A percentile compares a stretch with the other conserved stretches of the same genome.
These are phyloP conservation scores for Parazoanthus darwini DNA, from an alignment of 92 coral and sea anemone species.

Conservation along the genomic window DNA sequence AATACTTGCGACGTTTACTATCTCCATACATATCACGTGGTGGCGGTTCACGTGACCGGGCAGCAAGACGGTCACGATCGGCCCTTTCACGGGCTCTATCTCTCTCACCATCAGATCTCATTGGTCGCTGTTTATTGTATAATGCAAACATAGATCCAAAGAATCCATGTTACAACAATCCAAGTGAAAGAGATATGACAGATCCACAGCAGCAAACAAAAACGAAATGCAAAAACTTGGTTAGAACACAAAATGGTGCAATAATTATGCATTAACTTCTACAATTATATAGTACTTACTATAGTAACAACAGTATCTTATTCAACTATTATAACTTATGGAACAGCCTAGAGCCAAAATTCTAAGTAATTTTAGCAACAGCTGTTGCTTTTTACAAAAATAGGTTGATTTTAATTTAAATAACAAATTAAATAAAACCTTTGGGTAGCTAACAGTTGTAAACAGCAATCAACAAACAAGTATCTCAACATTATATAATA, in stretches of 20 bases:
- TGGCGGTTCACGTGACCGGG: conserved; percentile 85
- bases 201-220: conserved; percentile 64
- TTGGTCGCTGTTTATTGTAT: conserved; percentile 72
- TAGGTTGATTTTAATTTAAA: no score
- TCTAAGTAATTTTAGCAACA: no score
- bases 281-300: neutral
- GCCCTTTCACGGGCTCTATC: conserved; percentile 89
- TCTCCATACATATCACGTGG: conserved; percentile 79
- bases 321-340: no score
- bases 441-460: no score
- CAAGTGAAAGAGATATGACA: conserved; percentile 19
- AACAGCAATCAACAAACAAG: no score
- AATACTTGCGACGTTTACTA: conserved; percentile 79
- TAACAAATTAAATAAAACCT: no score
- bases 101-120: conserved; percentile 78
- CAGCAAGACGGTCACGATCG: conserved; percentile 92
- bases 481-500: no score
- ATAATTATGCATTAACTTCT: neutral
- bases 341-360: no score
- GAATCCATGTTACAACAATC: conserved; percentile 53
- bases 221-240: conserved; percentile 66
- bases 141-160: conserved; percentile 11
- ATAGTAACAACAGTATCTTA: no score
- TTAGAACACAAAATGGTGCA: conserved; percentile 41
- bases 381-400: no score